Base-by-base conservation (phyloP, 2,797 vertebrate species). In the Arctocebus calabarensis region DNA sequence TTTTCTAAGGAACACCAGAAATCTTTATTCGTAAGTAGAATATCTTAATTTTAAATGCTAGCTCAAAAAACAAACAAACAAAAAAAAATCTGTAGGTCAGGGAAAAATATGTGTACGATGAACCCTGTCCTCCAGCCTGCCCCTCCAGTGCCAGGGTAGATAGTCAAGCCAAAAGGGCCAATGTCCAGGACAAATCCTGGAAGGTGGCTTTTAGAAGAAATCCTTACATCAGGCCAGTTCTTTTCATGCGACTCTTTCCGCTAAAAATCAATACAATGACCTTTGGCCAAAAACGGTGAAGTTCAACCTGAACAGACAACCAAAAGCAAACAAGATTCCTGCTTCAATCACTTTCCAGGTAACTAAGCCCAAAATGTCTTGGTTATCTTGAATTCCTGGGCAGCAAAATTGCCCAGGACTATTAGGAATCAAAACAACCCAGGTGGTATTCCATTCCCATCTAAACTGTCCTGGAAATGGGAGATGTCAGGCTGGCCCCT, bases 221-320 rank as follows among this genome's bases (percentile, higher is more conserved):
- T 34, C 10, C 64, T 55, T 68, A 29, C 59, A 68, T 74, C 73
- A 64, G 22, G 11, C 29, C 71, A 70, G 10, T 74, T 95, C 48
- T 64, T 79, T 92, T 45, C 8, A 45, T 68, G 61, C 45, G 78
- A 68, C 14, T 79, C 91, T 92, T 96, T 93, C 66, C 12, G 17
- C 77, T 70, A 78, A 94, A 93, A 90, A 78, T 70, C 88, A 92
- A 90, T 75, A 57, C 20, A 17, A 20, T 64, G 62, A 92, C 94
- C 75, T 95, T 95, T 85, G 68, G 13, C 78, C 84, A 55, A 91
- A 96, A 87, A 29, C 25, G 37, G 29, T 52, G 32, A 87, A 52
- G 82, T 86, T 59, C 75, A 86, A 32, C 29, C n/a, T 22, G n/a
- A 32, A n/a, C 73, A 66, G 34, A 84, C 83, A 85, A 92, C 25